Conservation (phyloP, 1,140 invertebrate species). For the Lordiphosa collinella region DNA sequence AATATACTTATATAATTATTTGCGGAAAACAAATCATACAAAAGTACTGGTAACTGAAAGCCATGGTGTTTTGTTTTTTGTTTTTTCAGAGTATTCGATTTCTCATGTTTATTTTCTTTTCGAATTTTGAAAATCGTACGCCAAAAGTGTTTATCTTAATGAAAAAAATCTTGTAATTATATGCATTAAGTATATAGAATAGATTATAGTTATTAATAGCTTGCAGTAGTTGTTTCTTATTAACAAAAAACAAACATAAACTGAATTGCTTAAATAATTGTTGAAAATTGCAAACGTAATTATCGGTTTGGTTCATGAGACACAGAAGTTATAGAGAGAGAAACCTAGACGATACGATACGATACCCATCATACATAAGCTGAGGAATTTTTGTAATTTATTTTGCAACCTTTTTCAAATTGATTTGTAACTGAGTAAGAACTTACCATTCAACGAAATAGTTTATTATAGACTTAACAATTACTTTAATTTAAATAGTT, state of each 20-base stretch:
- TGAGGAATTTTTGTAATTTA: conserved; percentile 27
- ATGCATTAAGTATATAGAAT: conserved; percentile 39
- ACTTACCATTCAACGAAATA: conserved; percentile 59
- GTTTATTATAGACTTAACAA: conserved; percentile 55
- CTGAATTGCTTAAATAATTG: conserved; percentile 75
- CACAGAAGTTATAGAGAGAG: conserved; percentile 20
- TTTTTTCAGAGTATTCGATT: conserved; percentile 40
- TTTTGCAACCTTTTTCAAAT: conserved; percentile 70
- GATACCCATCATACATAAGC: conserved; percentile 56
- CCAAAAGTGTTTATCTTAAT: conserved; percentile 78
- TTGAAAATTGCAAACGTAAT: conserved; percentile 78
- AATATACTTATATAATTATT: conserved; percentile 53
- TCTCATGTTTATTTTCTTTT: conserved; percentile 37
- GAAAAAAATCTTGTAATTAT: conserved; percentile 67
- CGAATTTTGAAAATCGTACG: conserved; percentile 59
- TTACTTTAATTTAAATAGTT: conserved; percentile 57
- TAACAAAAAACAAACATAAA: conserved; percentile 47
- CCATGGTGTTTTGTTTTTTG: conserved; percentile 64
- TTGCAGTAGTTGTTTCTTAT: conserved; percentile 58
- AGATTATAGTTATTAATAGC: conserved; percentile 46
- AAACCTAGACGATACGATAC: conserved; percentile 38
- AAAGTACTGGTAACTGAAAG: conserved; percentile 66
- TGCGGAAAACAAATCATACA: conserved; percentile 65
- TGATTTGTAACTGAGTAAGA: conserved; percentile 46
- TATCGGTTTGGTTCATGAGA: conserved; percentile 21